Evolutionary conservation across 2,113 vertebrate species (phyloP), one percentile per base, ranked within the genome.

Genomic region (Candoia aspera): DNA sequence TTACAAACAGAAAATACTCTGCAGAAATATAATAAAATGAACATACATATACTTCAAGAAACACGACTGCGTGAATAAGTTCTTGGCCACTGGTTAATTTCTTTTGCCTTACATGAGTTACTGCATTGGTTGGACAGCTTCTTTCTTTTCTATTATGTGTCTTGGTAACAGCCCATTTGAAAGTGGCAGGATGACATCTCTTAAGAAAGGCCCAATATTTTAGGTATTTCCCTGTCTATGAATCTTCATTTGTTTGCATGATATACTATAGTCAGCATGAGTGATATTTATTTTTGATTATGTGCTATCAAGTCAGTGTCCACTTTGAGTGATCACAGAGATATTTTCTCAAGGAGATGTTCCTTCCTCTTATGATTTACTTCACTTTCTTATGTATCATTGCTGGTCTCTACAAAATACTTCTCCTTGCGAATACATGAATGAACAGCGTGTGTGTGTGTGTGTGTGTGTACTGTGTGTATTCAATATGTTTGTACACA

Each of bases 1-100:
- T 97, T 94, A 93, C 85, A 84, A 95, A 93, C 89, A 85, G 89
- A 95, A 95, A 62, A 93, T 90, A 94, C 85, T 37, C 49, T 86
- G 53, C 26, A 92, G 87, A 26, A 55, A 64, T 13, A 84, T 58
- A 54, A 88, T 46, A 49, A 37, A 90, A 46, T 93, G 6, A 57
- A 94, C 4, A 87, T 29, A 85, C 92, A 92, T 91, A 92, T 84
- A 90, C 42, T 83, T n/a, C 54, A 79, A 86, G 19, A 86, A 86
- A 86, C 4, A n/a, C 4, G 1, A 59, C 19, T 64, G 46, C 29
- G 8, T 59, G 11, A 84, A 84, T 84, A 33, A 46, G 24, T 58
- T 55, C 15, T 46, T 23, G 59, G 57, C 4, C 17, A 60, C 3
- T 0, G 3, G 46, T 64, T 49, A 6, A 29, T 21, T n/a, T 12